Base-by-base conservation (phyloP, 2,797 vertebrate genomes). In the Buceros bicornis region DNA sequence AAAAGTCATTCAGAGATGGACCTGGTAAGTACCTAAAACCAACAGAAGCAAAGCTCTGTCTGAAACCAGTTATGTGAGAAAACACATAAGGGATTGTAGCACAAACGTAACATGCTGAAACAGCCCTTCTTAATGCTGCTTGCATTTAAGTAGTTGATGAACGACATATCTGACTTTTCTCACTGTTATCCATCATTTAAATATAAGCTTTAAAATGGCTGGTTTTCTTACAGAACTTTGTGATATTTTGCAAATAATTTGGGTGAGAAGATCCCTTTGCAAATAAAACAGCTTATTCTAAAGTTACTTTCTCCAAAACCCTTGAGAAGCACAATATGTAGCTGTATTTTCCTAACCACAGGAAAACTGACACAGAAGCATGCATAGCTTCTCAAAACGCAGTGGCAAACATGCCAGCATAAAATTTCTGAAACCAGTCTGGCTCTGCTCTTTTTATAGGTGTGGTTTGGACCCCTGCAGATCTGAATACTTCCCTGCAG, bases 11-110 rank as follows among this genome's bases (percentile, higher is more conserved):
- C 37, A 69, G 58, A 95, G 45, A 16, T 83, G 40, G 72, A 62
- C 35, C 81, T 76, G 65, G 69, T 73, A 94, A 81, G 47, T 25
- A 74, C 72, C 58, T 83, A 83, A 92, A 89, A 88, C 72, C 72
- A 85, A 66, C 54, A 74, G 76, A 73, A 84, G 58, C 21, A 87
- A 92, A 92, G 11, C 31, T 80, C 57, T 10, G 35, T 82, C 74
- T 89, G 54, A 87, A 87, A 78, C 57, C 54, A 25, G 74, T 83
- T 74, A 58, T 69, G 79, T 83, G 76, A 91, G 85, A 95, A 95
- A 94, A 94, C 26, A 78, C 42, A 25, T 50, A 66, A 50, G 20
- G 15, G 18, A 61, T 60, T 53, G 19, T 29, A 94, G 47, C 54
- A 69, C 65, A 47, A 28, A 81, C 1, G 0, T 24, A 80, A 56